Percentiles rank a stretch among this genome's conserved stretches.
These are phyloP conservation scores for Numenius phaeopus DNA, from an alignment of 2,797 vertebrate genomes.

Conservation along the genomic window DNA sequence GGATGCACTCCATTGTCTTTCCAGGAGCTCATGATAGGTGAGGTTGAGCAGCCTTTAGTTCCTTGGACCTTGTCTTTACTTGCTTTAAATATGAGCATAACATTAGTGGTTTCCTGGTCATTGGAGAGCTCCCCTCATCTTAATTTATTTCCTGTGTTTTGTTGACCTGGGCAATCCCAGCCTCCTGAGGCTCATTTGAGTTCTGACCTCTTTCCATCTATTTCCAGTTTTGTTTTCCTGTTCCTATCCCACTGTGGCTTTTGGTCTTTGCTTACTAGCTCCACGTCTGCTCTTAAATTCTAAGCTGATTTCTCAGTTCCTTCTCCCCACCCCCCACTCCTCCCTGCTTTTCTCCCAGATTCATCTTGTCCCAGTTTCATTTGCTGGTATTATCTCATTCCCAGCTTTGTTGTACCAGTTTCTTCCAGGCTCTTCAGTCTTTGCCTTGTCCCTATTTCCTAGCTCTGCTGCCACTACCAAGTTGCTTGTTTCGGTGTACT, in stretches of 20 bases:
- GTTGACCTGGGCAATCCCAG: not conserved
- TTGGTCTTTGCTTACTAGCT: not conserved
- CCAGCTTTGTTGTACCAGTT: not conserved
- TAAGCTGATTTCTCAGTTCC: not conserved
- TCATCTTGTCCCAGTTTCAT: not conserved
- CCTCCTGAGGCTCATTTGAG: accelerated
- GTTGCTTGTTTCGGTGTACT: not conserved
- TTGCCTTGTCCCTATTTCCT: not conserved
- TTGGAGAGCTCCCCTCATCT: not conserved
- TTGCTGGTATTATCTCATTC: not conserved
- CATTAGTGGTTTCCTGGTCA: not conserved
- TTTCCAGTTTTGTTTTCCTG: not conserved
- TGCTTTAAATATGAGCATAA: not conserved
- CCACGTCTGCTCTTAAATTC: not conserved
- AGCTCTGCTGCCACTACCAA: not conserved
- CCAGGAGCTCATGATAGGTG: not conserved
- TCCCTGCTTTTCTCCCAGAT: accelerated
- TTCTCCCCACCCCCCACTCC: not conserved
- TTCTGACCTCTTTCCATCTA: not conserved
- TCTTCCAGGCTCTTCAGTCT: not conserved
- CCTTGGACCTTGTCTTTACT: not conserved
- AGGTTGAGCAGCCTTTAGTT: not conserved
- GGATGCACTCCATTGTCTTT: not conserved
- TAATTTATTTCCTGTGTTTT: not conserved
- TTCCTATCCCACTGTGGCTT: not conserved